Base-by-base conservation (phyloP, 2,888 invertebrate genomes). In the Drosophila stalkeri region DNA sequence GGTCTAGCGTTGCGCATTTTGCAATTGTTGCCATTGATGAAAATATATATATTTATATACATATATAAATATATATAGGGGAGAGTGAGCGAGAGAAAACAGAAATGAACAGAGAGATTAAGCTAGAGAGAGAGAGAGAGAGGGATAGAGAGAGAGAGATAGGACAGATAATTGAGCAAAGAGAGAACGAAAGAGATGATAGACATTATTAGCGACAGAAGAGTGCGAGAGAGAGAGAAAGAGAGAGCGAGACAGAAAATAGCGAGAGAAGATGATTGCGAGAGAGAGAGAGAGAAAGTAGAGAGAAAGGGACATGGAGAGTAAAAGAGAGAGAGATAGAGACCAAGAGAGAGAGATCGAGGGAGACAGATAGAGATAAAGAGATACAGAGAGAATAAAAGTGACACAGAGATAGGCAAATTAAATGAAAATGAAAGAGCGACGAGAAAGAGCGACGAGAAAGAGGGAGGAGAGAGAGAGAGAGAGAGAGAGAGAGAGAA, bases 241-340 rank as follows among this genome's bases (percentile, higher is more conserved):
- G 43, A 0, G n/a, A 1, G 12, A 14, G 8, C 0, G 3, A 8
- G 14, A n/a, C 0, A 5, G 23, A 2, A 27, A 1, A 14, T 0
- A 23, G 8, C 14, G 14, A 16, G 18, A 20, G 43, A 6, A 12
- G 23, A 11, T 12, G 18, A 44, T 7, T 31, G 31, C 7, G 1
- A 12, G 1, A 16, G 7, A 5, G 14, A 23, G 3, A 23, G 23
- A 46, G 9, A 14, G 14, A 46, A 14, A 35, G 35, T 11, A 3
- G 44, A 1, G 18, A 46, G 14, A 23, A 46, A 12, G 6, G 3
- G 4, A 14, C 9, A 33, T 8, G 9, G 14, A 16, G 23, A 6
- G 6, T 33, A 33, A 33, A 8, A 33, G 9, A 33, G 2, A 44
- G 2, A 20, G 6, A 20, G 12, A 20, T 6, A 44, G 44, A 20